Conservation (phyloP, 2,888 invertebrate genomes). For the Scaptomyza tumidula region DNA sequence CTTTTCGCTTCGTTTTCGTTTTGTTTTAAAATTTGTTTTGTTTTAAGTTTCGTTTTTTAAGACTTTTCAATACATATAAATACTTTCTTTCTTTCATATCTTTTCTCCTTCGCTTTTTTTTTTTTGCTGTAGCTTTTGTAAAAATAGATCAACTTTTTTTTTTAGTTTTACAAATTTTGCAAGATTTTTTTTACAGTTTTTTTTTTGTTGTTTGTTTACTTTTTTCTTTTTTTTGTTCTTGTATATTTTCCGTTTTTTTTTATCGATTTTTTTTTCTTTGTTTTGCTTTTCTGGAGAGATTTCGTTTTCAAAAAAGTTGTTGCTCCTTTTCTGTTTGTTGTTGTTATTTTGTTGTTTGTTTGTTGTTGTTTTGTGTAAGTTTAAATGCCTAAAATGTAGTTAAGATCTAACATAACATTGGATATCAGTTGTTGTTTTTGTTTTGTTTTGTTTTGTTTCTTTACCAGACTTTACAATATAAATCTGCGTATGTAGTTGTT, state of each 20-base stretch:
- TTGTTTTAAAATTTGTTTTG: slow-evolving; percentile 47
- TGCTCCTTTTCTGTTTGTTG: slow-evolving; percentile 62
- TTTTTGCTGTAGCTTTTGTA: slow-evolving; percentile 58
- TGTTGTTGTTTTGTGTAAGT: slow-evolving; percentile 52
- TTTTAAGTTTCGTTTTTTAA: slow-evolving; percentile 40
- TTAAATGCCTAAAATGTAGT: slow-evolving; percentile 75
- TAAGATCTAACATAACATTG: slow-evolving; percentile 74
- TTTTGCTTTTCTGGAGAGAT: slow-evolving; percentile 72
- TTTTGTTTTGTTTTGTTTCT: slow-evolving; percentile 19
- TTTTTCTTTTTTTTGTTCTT: slow-evolving; percentile 67
- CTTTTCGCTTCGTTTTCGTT: slow-evolving; percentile 32
- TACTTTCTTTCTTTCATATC: slow-evolving; percentile 60
- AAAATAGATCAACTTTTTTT: slow-evolving; percentile 78
- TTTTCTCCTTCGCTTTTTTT: slow-evolving; percentile 33
- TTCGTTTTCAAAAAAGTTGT: slow-evolving; percentile 73
- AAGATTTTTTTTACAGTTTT: slow-evolving; percentile 60
- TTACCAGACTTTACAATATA: slow-evolving; percentile 69
- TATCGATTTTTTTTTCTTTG: slow-evolving; percentile 30
- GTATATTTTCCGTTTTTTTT: slow-evolving; percentile 49
- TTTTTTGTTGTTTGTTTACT: slow-evolving; percentile 53
- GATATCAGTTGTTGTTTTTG: slow-evolving; percentile 65
- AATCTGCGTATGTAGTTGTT: slow-evolving; percentile 57
- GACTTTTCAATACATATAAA: slow-evolving; percentile 71
- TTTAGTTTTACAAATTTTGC: slow-evolving; percentile 65
- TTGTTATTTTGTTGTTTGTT: slow-evolving; percentile 43